These are phyloP conservation scores for Gymnodraco acuticeps DNA, from an alignment of 2,797 vertebrate species.

Conservation along the genomic window DNA sequence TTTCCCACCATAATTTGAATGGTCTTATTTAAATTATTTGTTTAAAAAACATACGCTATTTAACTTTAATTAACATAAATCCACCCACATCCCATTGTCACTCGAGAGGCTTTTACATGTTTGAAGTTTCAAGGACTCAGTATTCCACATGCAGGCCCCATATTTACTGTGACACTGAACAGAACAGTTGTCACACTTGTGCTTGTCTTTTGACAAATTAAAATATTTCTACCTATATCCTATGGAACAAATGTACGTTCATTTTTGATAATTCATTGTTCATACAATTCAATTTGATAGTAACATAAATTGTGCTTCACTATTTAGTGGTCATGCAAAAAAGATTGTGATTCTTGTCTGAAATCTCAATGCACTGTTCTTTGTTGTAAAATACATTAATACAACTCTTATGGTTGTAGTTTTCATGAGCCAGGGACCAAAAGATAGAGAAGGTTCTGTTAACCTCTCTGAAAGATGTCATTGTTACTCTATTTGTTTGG, in stretches of 20 bases:
- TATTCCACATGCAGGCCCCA: not conserved
- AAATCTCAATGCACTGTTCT: conserved; percentile 3
- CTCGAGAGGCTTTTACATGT: too few species aligned
- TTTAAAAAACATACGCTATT: not conserved
- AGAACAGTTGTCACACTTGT: not conserved
- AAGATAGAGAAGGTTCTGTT: not conserved
- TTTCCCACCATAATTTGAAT: not conserved
- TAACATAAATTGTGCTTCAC: too few species aligned
- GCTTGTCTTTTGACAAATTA: too few species aligned
- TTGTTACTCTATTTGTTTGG: not conserved
- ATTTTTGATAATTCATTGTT: too few species aligned
- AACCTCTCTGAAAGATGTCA: not conserved
- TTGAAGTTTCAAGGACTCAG: not conserved
- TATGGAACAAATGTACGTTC: not conserved
- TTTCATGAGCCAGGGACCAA: not conserved
- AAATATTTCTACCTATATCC: not conserved
- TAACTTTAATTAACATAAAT: too few species aligned
- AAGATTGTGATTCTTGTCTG: not conserved
- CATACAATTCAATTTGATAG: too few species aligned
- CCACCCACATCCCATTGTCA: not conserved
- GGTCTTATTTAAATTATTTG: not conserved
- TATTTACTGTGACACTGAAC: not conserved
- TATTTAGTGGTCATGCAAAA: not conserved
- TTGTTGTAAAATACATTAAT: not conserved
- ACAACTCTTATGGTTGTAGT: not conserved